Evolutionary conservation across 2,113 vertebrate genomes (phyloP).

Genomic region (Dipodomys stephensi): DNA sequence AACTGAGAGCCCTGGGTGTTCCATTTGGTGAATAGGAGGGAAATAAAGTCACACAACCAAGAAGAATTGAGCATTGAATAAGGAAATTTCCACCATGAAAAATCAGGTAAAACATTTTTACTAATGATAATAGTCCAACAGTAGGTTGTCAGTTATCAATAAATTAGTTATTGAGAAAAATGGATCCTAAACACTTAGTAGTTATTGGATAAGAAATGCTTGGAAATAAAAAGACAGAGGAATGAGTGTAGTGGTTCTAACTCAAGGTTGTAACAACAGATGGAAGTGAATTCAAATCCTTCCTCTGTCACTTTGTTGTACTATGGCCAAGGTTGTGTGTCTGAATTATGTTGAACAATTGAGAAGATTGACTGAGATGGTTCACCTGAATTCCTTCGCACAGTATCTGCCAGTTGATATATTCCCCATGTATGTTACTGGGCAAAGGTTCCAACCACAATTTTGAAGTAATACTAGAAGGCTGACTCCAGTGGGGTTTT

Average conservation of each 20-base stretch:
- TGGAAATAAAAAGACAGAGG: neutral
- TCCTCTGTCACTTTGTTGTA: slow-evolving; percentile 8
- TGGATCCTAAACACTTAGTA: slow-evolving; percentile 17
- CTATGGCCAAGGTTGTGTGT: neutral
- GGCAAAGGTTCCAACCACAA: neutral
- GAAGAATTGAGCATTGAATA: slow-evolving; percentile 17
- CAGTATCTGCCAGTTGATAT: neutral
- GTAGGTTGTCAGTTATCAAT: slow-evolving; percentile 13
- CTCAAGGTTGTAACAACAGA: neutral
- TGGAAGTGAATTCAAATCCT: neutral
- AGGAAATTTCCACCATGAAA: slow-evolving; percentile 37
- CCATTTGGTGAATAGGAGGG: neutral
- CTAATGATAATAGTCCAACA: neutral
- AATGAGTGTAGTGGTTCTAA: neutral
- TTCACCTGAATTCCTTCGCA: slow-evolving; percentile 7
- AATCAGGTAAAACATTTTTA: slow-evolving; percentile 45
- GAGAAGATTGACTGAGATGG: slow-evolving; percentile 1
- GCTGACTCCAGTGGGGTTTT: slow-evolving; percentile 8
- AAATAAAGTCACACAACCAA: slow-evolving; percentile 21
- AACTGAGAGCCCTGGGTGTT: neutral
- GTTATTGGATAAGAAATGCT: neutral
- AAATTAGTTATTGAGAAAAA: slow-evolving; percentile 28
- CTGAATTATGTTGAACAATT: neutral
- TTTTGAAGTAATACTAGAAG: neutral
- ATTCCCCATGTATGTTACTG: neutral